phyloP scores from a whole-genome alignment of 2,797 vertebrate species.

The Myiotriccus ornatus region DNA sequence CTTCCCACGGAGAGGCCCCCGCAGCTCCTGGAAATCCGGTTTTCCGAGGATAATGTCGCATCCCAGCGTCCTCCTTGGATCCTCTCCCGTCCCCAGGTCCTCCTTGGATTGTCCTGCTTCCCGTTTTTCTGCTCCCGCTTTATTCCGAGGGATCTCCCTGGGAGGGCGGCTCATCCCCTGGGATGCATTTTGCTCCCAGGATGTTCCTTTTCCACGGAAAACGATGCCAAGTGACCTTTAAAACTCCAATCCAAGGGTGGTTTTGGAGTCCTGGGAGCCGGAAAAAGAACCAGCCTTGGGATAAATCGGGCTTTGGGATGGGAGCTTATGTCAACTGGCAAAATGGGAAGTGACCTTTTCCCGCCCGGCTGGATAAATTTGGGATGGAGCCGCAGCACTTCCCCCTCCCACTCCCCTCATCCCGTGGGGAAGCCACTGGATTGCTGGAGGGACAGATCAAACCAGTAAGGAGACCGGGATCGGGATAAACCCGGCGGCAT shows the following conservation, averaged over 20 bases:
- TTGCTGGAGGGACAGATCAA: neutral
- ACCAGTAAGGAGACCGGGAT: neutral
- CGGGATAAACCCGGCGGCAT: neutral
- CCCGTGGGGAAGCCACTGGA: neutral
- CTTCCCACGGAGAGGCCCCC: neutral
- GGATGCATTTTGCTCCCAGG: neutral
- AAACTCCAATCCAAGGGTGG: neutral
- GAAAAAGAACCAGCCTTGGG: neutral
- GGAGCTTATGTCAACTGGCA: constrained; percentile 27
- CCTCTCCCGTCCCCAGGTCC: neutral
- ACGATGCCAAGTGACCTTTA: neutral
- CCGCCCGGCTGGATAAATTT: neutral
- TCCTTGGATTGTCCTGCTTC: neutral
- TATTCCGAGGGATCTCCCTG: neutral
- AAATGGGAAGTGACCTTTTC: constrained; percentile 19
- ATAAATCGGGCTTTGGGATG: neutral
- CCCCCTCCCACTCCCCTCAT: neutral
- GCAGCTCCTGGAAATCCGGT: neutral
- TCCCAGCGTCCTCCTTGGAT: rapidly evolving
- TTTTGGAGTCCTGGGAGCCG: neutral
- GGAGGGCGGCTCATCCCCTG: rapidly evolving
- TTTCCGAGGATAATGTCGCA: rapidly evolving
- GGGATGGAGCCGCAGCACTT: rapidly evolving
- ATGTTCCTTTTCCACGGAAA: neutral
- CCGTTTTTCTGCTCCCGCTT: rapidly evolving